Evolutionary conservation across 2,888 invertebrate genomes (phyloP).

Genomic region (Cryptocephalus moraei): DNA sequence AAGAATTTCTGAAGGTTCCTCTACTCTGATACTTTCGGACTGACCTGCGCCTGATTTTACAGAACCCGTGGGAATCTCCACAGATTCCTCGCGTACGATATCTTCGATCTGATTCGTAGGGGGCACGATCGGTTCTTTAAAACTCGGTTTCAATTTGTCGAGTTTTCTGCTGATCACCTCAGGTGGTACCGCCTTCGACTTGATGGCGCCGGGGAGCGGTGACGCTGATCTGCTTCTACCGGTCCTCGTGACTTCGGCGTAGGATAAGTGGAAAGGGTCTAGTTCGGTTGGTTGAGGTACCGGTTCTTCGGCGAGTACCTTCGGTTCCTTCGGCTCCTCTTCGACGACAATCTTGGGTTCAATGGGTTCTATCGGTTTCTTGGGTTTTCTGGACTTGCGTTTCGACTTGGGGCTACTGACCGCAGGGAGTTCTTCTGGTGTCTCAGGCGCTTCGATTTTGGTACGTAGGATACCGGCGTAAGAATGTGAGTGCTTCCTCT

Average conservation of each 20-base stretch:
- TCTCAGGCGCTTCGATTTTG: too few species aligned
- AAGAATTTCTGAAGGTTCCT: too few species aligned
- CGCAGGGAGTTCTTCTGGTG: neutral
- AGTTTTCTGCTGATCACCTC: too few species aligned
- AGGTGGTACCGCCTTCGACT: neutral
- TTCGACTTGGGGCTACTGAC: neutral
- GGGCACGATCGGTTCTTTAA: too few species aligned
- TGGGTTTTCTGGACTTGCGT: neutral
- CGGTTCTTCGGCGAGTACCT: too few species aligned
- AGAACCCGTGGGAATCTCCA: slow-evolving; percentile 11
- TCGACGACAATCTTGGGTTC: neutral
- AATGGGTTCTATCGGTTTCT: slow-evolving; percentile 1
- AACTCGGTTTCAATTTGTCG: too few species aligned
- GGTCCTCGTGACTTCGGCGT: slow-evolving; percentile 19
- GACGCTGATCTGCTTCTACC: slow-evolving; percentile 21
- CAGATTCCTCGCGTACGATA: neutral
- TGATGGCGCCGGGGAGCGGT: slow-evolving; percentile 8
- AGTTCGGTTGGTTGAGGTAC: neutral
- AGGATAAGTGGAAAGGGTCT: slow-evolving; percentile 10
- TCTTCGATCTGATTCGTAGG: neutral
- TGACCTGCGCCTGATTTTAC: slow-evolving; percentile 25
- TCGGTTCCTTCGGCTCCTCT: neutral
- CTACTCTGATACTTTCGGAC: too few species aligned
- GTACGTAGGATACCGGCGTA: too few species aligned
- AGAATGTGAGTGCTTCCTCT: too few species aligned